Evolutionary conservation across 1,140 invertebrate species (phyloP), one percentile per base, ranked within the genome.

Genomic region (Cheumatopsyche charites): DNA sequence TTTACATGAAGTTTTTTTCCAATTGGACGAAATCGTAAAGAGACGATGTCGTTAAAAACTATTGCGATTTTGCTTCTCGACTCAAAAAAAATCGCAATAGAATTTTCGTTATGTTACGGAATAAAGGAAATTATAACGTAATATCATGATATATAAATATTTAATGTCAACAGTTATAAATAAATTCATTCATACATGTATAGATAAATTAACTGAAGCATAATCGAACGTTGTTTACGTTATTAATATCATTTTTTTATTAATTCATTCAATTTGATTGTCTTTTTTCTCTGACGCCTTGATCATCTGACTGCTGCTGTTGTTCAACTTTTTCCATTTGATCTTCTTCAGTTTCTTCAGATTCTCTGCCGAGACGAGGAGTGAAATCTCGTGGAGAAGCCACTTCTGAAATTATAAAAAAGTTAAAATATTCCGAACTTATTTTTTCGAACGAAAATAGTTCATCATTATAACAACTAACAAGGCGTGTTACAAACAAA

Each of bases 351-450:
- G 61, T 13, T 26, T 77, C 75, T 58, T 76, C 77, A 12, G 72
- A 73, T 72, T 78, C 77, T 29, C 76, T 70, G 47, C 75, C 76
- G 6, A 77, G 71, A 61, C 73, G 66, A 29, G 77, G 76, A 15
- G 70, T 73, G 70, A 72, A 78, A 55, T 75, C 71, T 25, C 23
- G 17, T 12, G 67, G 71, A 7, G 49, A 23, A 36, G 25, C 13
- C 23, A 45, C 55, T 55, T 49, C 55, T 74, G 49, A 43, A 67
- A 67, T 66, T 55, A 4, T 9, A 36, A 36, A 36, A 36, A 36
- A n/a, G n/a, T n/a, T n/a, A n/a, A n/a, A n/a, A n/a, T n/a, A n/a
- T n/a, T n/a, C n/a, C n/a, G n/a, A n/a, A n/a, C n/a, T n/a, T n/a
- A n/a, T n/a, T n/a, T n/a, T n/a, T n/a, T n/a, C n/a, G n/a, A n/a